Conservation (phyloP, 2,888 invertebrate species). For the Seira sanloemensis region DNA sequence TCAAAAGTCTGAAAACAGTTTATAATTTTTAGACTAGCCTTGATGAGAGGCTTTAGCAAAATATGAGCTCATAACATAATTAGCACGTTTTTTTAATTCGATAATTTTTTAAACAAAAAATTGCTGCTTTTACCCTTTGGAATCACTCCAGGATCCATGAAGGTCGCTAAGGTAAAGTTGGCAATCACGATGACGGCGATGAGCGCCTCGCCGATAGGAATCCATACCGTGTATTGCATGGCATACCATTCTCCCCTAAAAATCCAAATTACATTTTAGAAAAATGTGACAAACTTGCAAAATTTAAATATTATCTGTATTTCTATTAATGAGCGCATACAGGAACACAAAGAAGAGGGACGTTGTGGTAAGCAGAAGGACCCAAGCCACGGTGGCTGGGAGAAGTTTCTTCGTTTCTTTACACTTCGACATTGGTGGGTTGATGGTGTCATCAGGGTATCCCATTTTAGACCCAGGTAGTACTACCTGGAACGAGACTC, state of each 20-base stretch:
- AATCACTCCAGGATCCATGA: slow-evolving; percentile 99
- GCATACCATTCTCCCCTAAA: slow-evolving; percentile 92
- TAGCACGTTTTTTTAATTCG: too few species aligned
- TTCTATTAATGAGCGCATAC: slow-evolving; percentile 83
- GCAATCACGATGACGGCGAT: slow-evolving; percentile 98
- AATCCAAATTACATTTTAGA: slow-evolving; percentile 73
- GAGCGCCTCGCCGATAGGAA: slow-evolving; percentile 93
- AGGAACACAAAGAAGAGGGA: slow-evolving; percentile 97
- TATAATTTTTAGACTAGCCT: too few species aligned
- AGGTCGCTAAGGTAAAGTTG: slow-evolving; percentile 98
- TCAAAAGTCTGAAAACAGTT: slow-evolving; percentile 89
- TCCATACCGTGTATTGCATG: slow-evolving; percentile 86
- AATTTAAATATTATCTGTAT: not conserved
- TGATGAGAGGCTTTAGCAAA: too few species aligned
- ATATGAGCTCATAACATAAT: too few species aligned
- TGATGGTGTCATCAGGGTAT: slow-evolving; percentile 57
- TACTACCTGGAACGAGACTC: slow-evolving; percentile 15
- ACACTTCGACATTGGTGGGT: slow-evolving; percentile 90
- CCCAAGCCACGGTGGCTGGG: slow-evolving; percentile 99
- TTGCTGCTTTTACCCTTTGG: slow-evolving; percentile 86
- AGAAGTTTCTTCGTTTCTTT: slow-evolving; percentile 97
- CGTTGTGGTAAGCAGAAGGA: slow-evolving; percentile 93
- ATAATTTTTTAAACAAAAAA: slow-evolving; percentile 13
- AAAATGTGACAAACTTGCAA: not conserved
- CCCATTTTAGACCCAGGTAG: slow-evolving; percentile 54